Conservation (phyloP, 2,797 vertebrate species). For the Micrastur ruficollis region DNA sequence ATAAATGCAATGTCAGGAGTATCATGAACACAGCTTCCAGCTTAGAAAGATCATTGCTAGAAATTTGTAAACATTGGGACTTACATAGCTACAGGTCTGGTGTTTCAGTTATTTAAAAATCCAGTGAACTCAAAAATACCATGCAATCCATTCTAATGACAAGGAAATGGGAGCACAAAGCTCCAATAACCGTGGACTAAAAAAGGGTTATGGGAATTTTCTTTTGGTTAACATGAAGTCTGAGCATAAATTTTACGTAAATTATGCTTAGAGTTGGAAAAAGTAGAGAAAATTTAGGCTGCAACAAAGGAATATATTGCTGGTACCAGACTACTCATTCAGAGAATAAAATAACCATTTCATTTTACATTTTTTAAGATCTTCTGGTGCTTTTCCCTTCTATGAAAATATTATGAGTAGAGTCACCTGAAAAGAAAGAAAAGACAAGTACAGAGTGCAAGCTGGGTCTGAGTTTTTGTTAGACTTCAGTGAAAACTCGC, state of each 20-base stretch:
- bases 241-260: background rate
- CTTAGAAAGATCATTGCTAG: background rate
- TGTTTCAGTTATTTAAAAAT: background rate
- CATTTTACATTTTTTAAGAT: background rate
- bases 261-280: background rate
- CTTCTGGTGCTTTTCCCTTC: background rate
- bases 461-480: background rate
- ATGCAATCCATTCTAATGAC: background rate
- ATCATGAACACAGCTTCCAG: background rate
- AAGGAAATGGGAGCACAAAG: background rate
- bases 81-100: background rate
- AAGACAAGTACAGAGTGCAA: background rate
- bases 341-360: background rate
- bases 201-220: constrained; percentile 1
- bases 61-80: background rate
- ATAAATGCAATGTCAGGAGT: background rate
- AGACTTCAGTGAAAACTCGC: background rate
- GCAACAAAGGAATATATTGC: background rate
- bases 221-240: background rate
- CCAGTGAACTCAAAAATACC: background rate
- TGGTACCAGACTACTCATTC: background rate
- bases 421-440: background rate
- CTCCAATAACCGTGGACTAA: background rate
- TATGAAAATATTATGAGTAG: background rate
- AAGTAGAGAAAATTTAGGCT: background rate